These are phyloP conservation scores for Hoplostethus atlanticus DNA, from an alignment of 2,797 vertebrate species.

Conservation along the genomic window DNA sequence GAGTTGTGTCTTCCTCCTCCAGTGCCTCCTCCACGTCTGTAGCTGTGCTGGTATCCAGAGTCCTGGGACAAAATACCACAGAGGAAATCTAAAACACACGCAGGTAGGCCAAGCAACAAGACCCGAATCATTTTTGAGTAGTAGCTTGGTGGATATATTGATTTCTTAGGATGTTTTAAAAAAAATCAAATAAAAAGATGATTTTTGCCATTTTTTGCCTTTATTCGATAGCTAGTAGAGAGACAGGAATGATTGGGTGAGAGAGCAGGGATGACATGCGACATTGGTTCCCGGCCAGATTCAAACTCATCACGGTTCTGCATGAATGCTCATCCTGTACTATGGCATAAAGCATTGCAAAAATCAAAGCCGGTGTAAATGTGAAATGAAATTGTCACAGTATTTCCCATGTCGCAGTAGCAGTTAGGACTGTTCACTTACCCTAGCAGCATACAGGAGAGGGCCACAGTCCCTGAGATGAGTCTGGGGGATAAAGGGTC, in stretches of 20 bases:
- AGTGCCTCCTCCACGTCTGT: constrained; percentile 85
- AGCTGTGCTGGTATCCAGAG: constrained; percentile 88
- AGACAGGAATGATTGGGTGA: too few species aligned
- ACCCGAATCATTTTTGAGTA: neutral
- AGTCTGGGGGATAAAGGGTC: constrained; percentile 83
- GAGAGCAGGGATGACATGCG: too few species aligned
- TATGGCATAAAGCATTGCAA: too few species aligned
- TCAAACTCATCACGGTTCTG: too few species aligned
- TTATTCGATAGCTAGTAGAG: too few species aligned
- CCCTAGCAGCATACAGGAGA: constrained; percentile 86
- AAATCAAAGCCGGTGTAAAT: too few species aligned
- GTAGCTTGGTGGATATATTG: too few species aligned
- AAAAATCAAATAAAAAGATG: too few species aligned
- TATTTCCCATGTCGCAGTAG: neutral
- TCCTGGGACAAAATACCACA: constrained; percentile 80
- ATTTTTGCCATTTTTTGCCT: too few species aligned
- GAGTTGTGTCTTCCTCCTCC: constrained; percentile 86
- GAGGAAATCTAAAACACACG: neutral
- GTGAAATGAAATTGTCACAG: neutral
- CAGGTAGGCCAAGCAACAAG: neutral
- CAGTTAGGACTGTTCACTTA: constrained; percentile 64
- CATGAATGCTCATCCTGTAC: too few species aligned
- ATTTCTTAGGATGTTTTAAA: too few species aligned
- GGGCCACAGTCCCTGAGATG: constrained; percentile 87
- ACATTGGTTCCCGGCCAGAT: too few species aligned